These are phyloP conservation scores for Aleiodes testaceus DNA, from an alignment of 2,888 invertebrate genomes.

Conservation along the genomic window DNA sequence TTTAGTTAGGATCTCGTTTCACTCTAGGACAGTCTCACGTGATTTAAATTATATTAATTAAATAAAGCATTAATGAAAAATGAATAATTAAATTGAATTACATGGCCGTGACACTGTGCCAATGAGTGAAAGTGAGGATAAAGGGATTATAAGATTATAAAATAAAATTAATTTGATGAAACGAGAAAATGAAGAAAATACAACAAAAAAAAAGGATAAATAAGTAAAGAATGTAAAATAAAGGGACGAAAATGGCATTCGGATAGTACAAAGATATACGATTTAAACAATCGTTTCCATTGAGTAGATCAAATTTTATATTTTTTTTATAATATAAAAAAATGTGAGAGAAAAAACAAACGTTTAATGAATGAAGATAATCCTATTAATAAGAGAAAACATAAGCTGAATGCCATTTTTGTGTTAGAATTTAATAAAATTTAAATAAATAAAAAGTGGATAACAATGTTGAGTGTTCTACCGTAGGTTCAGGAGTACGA, in stretches of 20 bases:
- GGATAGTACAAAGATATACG: slow-evolving; percentile 71
- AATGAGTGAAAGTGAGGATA: slow-evolving; percentile 29
- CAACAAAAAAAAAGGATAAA: slow-evolving; percentile 13
- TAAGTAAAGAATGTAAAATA: slow-evolving; percentile 63
- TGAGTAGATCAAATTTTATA: slow-evolving; percentile 72
- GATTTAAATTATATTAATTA: slow-evolving; percentile 26
- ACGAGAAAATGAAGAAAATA: background rate
- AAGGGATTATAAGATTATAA: slow-evolving; percentile 37
- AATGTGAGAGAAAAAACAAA: slow-evolving; percentile 49
- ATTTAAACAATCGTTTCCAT: slow-evolving; percentile 67
- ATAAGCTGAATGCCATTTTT: slow-evolving; percentile 72
- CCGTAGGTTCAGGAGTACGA: slow-evolving; percentile 40
- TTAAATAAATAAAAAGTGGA: slow-evolving; percentile 57
- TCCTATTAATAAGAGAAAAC: slow-evolving; percentile 63
- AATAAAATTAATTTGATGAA: slow-evolving; percentile 24
- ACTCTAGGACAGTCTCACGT: slow-evolving; percentile 33
- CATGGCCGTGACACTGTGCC: slow-evolving; percentile 22
- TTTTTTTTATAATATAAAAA: slow-evolving; percentile 68
- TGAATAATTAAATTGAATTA: slow-evolving; percentile 25
- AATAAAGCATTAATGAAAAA: slow-evolving; percentile 4
- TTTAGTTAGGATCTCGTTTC: slow-evolving; percentile 65
- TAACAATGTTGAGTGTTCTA: slow-evolving; percentile 65
- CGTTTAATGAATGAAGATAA: slow-evolving; percentile 62
- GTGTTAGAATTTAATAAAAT: slow-evolving; percentile 54
- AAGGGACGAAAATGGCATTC: slow-evolving; percentile 70